Evolutionary conservation across 2,888 invertebrate genomes (phyloP).

Genomic region (Crepidodera aurea): DNA sequence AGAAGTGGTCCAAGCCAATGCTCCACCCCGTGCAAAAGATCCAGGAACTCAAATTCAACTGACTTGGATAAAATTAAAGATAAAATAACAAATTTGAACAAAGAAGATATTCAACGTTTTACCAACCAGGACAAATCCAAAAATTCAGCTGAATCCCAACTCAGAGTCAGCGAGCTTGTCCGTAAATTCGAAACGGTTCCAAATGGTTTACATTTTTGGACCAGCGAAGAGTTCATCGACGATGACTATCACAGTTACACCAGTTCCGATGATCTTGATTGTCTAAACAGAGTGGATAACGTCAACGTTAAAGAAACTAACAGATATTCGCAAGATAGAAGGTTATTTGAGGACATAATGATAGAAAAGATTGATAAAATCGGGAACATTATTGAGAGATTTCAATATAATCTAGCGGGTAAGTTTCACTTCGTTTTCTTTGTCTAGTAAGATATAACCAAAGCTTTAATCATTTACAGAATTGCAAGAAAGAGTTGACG

Average conservation of each 20-base stretch:
- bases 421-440: not conserved
- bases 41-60: not conserved
- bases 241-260: slow-evolving; percentile 36
- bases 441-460: no score
- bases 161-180: not conserved
- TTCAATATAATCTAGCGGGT: slow-evolving; percentile 10
- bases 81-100: not conserved
- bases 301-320: slow-evolving; percentile 13
- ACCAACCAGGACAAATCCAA: no score
- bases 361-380: slow-evolving; percentile 26
- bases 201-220: not conserved
- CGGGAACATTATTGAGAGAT: slow-evolving; percentile 11
- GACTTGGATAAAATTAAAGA: not conserved
- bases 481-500: not conserved
- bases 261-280: slow-evolving; percentile 28
- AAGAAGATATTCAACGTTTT: not conserved
- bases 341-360: slow-evolving; percentile 4
- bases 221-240: slow-evolving; percentile 29
- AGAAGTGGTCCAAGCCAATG: not conserved
- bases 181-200: slow-evolving; percentile 1
- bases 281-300: slow-evolving; percentile 20
- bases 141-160: not conserved
- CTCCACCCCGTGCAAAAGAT: not conserved
- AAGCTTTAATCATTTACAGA: not conserved
- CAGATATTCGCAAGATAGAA: not conserved